Conservation (phyloP, 2,113 vertebrate genomes). For the Clarias macrocephalus region DNA sequence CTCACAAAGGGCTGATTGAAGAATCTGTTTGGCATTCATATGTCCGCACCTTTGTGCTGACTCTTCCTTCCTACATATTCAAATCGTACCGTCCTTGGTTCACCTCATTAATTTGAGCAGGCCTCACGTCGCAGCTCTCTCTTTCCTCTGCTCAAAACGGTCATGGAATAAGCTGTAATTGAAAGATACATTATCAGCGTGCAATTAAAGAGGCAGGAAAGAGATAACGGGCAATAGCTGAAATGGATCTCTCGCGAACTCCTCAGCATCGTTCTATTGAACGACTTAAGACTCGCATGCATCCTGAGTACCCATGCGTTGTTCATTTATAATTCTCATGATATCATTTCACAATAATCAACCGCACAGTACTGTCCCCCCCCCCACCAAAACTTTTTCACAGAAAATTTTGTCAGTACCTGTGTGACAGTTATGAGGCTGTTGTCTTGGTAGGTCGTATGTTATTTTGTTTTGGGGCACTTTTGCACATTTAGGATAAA, state of each 20-base stretch:
- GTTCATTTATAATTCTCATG: background rate
- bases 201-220: constrained; percentile 57
- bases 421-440: background rate
- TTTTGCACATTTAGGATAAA: background rate
- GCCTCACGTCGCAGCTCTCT: background rate
- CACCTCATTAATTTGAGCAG: constrained; percentile 15
- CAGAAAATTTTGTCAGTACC: background rate
- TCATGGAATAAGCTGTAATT: constrained; percentile 49
- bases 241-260: constrained; percentile 53
- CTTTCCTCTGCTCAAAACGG: background rate
- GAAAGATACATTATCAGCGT: constrained; percentile 59
- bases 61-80: constrained; percentile 20
- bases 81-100: constrained; percentile 37
- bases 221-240: constrained; percentile 49
- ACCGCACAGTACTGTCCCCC: background rate
- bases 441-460: background rate
- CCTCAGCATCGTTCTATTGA: constrained; percentile 43
- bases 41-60: constrained; percentile 44
- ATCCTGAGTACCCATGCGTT: background rate
- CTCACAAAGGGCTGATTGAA: constrained; percentile 39
- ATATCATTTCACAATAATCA: background rate
- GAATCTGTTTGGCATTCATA: constrained; percentile 51
- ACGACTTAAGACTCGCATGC: background rate
- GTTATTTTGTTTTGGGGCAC: background rate
- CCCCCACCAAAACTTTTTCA: too few species aligned